Evolutionary conservation across 1,140 invertebrate species (phyloP), one percentile per base, ranked within the genome.

Genomic region (Hylaeus volcanicus): DNA sequence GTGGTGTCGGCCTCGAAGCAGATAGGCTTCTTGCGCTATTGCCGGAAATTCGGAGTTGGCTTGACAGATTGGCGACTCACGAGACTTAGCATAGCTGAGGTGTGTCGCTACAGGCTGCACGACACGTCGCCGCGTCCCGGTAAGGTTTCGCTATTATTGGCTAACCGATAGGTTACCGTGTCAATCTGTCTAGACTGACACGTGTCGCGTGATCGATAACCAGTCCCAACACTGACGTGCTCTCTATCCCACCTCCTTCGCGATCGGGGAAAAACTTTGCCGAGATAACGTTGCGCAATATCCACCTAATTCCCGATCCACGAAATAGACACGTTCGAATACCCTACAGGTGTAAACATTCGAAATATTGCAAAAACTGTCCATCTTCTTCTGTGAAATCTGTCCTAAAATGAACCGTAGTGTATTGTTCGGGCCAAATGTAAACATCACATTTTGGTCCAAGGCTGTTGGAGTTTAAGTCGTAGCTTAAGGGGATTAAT

Each of bases 81-180:
- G 66, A 69, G 84, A 89, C 88, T 89, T 89, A 79, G 79, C 86
- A 85, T 82, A 77, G 76, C 68, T 79, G 58, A 75, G 82, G 73
- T 81, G 71, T 81, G 61, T 51, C 14, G 69, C 69, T 72, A 85
- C 68, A 79, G 68, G 65, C 61, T 66, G 74, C 65, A 73, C 76
- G 66, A 80, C 48, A 73, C 74, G 70, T 80, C 63, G 73, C 41
- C 73, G 71, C 43, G 73, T 63, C 37, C 68, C 43, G 77, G 65
- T 89, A 89, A 87, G 90, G 89, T 87, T 91, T 90, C 89, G 69
- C 78, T 89, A 87, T 90, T 91, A 90, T 91, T 90, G 89, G 86
- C 88, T 87, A 88, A 89, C 84, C 81, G 74, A 83, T 79, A 89
- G 89, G 90, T 90, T 89, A 91, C 89, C 84, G 83, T 91, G 90